These are phyloP conservation scores for Pecten maximus DNA, from an alignment of 2,888 invertebrate genomes.

Conservation along the genomic window DNA sequence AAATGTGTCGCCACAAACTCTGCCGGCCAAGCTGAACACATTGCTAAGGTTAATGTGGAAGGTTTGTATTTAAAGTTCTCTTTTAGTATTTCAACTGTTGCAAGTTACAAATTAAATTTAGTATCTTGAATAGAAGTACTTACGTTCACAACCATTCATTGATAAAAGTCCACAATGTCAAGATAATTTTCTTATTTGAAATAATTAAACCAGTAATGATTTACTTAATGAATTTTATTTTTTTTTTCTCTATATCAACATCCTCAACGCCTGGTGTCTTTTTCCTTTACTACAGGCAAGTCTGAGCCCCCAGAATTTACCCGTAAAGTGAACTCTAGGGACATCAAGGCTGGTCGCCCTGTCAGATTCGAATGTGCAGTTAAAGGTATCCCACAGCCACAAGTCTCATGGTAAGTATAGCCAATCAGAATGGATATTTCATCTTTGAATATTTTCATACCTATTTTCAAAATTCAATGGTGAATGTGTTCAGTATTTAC, in stretches of 20 bases:
- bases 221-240: too few species aligned
- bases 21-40: slow-evolving; percentile 90
- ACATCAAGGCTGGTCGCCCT: slow-evolving; percentile 78
- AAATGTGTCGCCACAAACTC: slow-evolving; percentile 96
- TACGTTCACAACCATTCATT: not conserved
- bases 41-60: slow-evolving; percentile 89
- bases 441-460: too few species aligned
- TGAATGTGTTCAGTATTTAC: too few species aligned
- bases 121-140: too few species aligned
- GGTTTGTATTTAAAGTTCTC: slow-evolving; percentile 85
- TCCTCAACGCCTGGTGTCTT: not conserved
- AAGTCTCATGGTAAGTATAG: slow-evolving; percentile 89
- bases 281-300: slow-evolving; percentile 68
- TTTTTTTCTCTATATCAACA: not conserved
- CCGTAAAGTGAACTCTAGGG: slow-evolving; percentile 74
- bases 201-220: too few species aligned
- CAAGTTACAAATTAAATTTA: too few species aligned
- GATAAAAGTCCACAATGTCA: too few species aligned
- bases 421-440: not conserved
- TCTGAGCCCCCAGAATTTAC: slow-evolving; percentile 78
- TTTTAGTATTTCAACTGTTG: too few species aligned
- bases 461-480: too few species aligned
- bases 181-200: too few species aligned
- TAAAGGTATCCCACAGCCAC: slow-evolving; percentile 93
- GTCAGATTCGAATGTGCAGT: slow-evolving; percentile 85